A percentile compares a stretch with the other conserved stretches of the same genome.
These are phyloP conservation scores for Coelopa frigida DNA, from an alignment of 1,140 invertebrate species.

Conservation along the genomic window DNA sequence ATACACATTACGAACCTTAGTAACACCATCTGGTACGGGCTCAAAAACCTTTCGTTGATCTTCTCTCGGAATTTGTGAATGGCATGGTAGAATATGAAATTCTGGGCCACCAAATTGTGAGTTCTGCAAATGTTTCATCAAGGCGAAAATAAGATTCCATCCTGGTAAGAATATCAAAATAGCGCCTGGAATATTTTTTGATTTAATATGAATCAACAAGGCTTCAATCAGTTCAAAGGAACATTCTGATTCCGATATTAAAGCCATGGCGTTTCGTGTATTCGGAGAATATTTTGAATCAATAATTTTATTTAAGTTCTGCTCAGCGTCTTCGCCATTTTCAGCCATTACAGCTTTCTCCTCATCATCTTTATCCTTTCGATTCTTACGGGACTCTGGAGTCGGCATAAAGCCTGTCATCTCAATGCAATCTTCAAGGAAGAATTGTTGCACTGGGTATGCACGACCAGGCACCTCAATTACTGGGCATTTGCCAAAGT, in stretches of 20 bases:
- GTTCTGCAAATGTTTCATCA: slow-evolving; percentile 77
- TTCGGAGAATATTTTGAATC: slow-evolving; percentile 50
- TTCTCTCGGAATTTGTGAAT: slow-evolving; percentile 83
- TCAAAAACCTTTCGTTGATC: slow-evolving; percentile 86
- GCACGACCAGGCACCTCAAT: slow-evolving; percentile 71
- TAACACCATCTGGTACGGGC: slow-evolving; percentile 61
- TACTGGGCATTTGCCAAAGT: slow-evolving; percentile 81
- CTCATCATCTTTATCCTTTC: slow-evolving; percentile 61
- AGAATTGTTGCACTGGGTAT: slow-evolving; percentile 79
- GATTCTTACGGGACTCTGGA: slow-evolving; percentile 60
- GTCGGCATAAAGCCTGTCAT: slow-evolving; percentile 73
- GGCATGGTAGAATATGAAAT: slow-evolving; percentile 74
- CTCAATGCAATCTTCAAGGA: slow-evolving; percentile 82
- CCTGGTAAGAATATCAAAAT: slow-evolving; percentile 89
- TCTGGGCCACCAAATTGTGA: slow-evolving; percentile 62
- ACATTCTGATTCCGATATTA: slow-evolving; percentile 74
- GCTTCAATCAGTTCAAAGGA: slow-evolving; percentile 87
- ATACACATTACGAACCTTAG: slow-evolving; percentile 50
- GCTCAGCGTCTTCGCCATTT: slow-evolving; percentile 57
- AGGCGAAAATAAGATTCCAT: slow-evolving; percentile 89
- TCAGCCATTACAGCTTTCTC: slow-evolving; percentile 45
- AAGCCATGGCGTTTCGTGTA: slow-evolving; percentile 64
- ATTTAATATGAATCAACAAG: slow-evolving; percentile 68
- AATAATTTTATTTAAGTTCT: slow-evolving; percentile 66
- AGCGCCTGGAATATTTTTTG: slow-evolving; percentile 67